Base-by-base conservation (phyloP, 2,113 vertebrate species). In the Crotalus viridis region DNA sequence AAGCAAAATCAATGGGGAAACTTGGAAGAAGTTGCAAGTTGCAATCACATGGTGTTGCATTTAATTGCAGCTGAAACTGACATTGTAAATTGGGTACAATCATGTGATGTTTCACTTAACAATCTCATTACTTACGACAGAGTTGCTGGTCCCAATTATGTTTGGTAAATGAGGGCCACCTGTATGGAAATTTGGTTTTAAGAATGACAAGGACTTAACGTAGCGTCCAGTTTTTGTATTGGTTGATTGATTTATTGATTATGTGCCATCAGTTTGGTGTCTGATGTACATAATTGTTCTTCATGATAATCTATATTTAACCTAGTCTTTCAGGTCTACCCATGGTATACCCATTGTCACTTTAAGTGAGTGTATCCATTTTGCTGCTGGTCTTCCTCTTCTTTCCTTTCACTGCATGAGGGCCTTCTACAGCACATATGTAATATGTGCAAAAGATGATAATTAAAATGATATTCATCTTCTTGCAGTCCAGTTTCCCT, bases 121-220 rank as follows among this genome's bases (percentile, higher is more conserved):
- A 0, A 17, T n/a, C 64, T 5, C 28, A 15, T 74, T 33, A n/a
- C 13, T 74, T 74, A 74, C 15, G n/a, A 33, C 26, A 28, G 2
- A 61, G 26, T 64, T 64, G 61, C 61, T 64, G 26, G 61, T 64
- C 10, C n/a, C 64, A 74, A 13, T 74, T 74, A n/a, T 74, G 28
- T n/a, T 69, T n/a, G 28, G 64, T 33, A 17, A 33, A n/a, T 74
- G 64, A 74, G 13, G 13, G 33, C 13, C 5, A 74, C 5, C 64
- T 33, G n/a, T 93, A 85, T 64, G 24, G 56, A 33, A 90, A 10
- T 17, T 81, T 95, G 2, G 21, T 55, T 93, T 94, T 91, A 24
- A 89, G 46, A 64, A 88, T 64, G 24, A n/a, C 56, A 13, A 64
- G 24, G 26, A 10, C 39, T 88, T 3, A n/a, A 4, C n/a, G 52